These are phyloP conservation scores for Hyperoodon ampullatus DNA, from an alignment of 2,113 vertebrate genomes.

Conservation along the genomic window DNA sequence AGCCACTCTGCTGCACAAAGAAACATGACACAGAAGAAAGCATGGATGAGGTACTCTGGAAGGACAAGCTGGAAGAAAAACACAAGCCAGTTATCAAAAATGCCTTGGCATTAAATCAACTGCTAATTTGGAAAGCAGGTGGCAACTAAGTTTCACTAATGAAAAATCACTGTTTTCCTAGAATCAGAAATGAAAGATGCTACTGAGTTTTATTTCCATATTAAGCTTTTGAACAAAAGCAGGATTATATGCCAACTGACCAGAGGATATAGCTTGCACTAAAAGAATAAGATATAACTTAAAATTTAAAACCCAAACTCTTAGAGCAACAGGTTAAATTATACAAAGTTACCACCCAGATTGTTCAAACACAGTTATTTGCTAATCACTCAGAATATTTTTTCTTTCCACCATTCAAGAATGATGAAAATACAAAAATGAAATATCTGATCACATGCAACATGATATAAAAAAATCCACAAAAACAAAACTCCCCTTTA, in stretches of 20 bases:
- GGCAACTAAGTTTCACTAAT: constrained; percentile 41
- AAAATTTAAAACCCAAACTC: constrained; percentile 45
- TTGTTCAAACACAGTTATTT: background rate
- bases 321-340: constrained; percentile 19
- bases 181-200: constrained; percentile 23
- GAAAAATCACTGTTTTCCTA: constrained; percentile 49
- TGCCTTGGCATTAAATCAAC: background rate
- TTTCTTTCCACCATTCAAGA: constrained; percentile 57
- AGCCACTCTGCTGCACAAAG: constrained; percentile 99
- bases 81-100: constrained; percentile 33
- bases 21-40: constrained; percentile 99
- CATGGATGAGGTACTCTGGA: constrained; percentile 99
- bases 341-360: constrained; percentile 57
- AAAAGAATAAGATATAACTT: constrained; percentile 21
- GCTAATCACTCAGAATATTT: background rate
- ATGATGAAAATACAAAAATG: constrained; percentile 51
- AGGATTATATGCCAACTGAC: constrained; percentile 47
- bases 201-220: constrained; percentile 24
- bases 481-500: constrained; percentile 62
- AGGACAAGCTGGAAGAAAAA: constrained; percentile 94
- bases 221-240: constrained; percentile 56
- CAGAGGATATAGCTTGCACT: constrained; percentile 1
- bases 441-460: constrained; percentile 81
- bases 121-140: constrained; percentile 30
- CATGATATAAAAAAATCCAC: constrained; percentile 62